Conservation (phyloP, 2,797 vertebrate genomes). For the Columba guinea region DNA sequence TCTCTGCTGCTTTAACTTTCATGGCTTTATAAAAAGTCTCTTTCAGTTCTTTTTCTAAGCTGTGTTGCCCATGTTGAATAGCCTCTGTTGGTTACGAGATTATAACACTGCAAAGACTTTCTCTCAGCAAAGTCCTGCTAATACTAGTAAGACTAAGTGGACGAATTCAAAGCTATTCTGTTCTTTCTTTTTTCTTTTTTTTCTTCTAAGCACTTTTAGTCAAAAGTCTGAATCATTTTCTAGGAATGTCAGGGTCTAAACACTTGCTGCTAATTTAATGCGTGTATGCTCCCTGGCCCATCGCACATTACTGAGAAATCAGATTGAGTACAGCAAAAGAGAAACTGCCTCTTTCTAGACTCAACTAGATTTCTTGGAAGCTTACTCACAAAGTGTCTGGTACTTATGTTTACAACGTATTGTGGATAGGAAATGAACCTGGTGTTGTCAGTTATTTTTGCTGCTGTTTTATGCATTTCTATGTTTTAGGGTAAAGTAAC, state of each 20-base stretch:
- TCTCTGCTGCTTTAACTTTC: slow-evolving; percentile 43
- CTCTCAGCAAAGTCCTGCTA: not conserved
- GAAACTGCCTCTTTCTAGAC: not conserved
- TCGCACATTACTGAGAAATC: not conserved
- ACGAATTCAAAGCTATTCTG: not conserved
- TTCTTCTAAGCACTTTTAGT: not conserved
- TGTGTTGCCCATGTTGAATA: slow-evolving; percentile 38
- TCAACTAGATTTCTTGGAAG: not conserved
- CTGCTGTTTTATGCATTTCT: not conserved
- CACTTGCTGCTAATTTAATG: slow-evolving; percentile 15
- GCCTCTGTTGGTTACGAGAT: slow-evolving; percentile 34
- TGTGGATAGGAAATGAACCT: not conserved
- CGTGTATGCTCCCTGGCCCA: not conserved
- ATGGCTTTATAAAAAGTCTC: slow-evolving; percentile 44
- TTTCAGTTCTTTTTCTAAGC: slow-evolving; percentile 55
- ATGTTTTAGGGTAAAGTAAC: not conserved
- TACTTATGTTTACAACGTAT: not conserved
- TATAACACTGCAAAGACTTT: slow-evolving; percentile 9
- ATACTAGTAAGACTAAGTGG: not conserved
- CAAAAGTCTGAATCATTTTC: slow-evolving; percentile 35
- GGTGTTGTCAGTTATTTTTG: not conserved
- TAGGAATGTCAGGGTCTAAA: slow-evolving; percentile 24
- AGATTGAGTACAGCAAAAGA: not conserved
- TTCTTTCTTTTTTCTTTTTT: not conserved
- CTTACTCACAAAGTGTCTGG: not conserved